phyloP scores from a whole-genome alignment of 2,113 vertebrate species.

The Anoplopoma fimbria region DNA sequence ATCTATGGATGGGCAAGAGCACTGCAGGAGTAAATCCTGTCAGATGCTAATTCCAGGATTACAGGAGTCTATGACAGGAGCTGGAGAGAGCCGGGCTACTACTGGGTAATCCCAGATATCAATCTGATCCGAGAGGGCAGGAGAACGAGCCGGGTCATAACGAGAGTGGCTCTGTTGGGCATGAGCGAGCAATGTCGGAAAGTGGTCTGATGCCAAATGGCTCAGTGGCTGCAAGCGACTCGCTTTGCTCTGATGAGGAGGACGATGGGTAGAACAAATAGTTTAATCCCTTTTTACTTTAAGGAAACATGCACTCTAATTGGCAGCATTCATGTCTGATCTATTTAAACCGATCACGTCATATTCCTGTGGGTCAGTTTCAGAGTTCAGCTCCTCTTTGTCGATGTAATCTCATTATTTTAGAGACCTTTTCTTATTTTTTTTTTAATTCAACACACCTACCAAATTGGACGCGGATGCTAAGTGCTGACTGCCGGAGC shows the following conservation, averaged over 20 bases:
- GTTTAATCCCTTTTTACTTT: not conserved
- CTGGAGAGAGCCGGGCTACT: conserved; percentile 44
- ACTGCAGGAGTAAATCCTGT: conserved; percentile 53
- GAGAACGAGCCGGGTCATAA: conserved; percentile 44
- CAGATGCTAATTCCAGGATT: conserved; percentile 75
- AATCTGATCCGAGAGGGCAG: conserved; percentile 62
- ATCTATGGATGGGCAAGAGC: conserved; percentile 20
- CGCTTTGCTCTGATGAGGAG: not conserved
- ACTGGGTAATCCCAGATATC: conserved; percentile 67
- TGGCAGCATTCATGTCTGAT: not conserved
- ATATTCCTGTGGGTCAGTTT: not conserved
- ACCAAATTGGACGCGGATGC: not conserved
- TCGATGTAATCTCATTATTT: not conserved
- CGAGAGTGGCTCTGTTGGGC: conserved; percentile 38
- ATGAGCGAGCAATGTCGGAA: conserved; percentile 50
- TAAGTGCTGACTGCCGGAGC: not conserved
- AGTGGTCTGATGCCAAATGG: conserved; percentile 30
- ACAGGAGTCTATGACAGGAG: conserved; percentile 72
- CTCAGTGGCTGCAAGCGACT: conserved; percentile 22
- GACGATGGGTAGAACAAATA: not conserved
- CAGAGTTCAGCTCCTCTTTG: not conserved
- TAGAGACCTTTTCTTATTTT: not conserved
- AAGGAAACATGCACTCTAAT: not conserved
- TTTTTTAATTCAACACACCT: not conserved
- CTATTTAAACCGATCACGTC: not conserved